Percentiles rank a stretch among this genome's conserved stretches.
phyloP scores from a whole-genome alignment of 2,888 invertebrate genomes.

The Tetranychus piercei region DNA sequence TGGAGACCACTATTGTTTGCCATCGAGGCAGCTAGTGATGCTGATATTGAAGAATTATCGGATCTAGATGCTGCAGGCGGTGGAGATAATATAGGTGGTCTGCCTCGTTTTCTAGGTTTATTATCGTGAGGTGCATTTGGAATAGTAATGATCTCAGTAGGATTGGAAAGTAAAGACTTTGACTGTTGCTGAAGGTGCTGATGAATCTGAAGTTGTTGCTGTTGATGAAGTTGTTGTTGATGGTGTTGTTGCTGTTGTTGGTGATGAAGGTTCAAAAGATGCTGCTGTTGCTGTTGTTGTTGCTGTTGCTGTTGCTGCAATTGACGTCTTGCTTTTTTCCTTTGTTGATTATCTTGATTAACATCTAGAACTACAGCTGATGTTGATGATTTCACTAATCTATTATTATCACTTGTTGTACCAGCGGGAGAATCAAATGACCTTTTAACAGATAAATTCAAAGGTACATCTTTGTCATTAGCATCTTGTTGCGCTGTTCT shows the following conservation, averaged over 20 bases:
- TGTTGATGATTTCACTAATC: neutral
- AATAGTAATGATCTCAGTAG: neutral
- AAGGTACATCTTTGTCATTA: neutral
- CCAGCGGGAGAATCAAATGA: slow-evolving; percentile 1
- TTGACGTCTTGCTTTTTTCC: neutral
- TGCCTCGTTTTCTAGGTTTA: slow-evolving; percentile 21
- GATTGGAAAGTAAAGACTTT: slow-evolving; percentile 17
- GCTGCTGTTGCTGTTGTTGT: neutral
- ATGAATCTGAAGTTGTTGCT: slow-evolving; percentile 7
- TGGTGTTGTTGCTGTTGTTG: slow-evolving; percentile 10
- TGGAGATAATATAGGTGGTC: slow-evolving; percentile 21
- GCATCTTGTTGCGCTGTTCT: neutral
- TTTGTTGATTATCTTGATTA: neutral
- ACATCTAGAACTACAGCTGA: neutral
- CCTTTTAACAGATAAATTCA: slow-evolving; percentile 4
- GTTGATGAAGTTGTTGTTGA: slow-evolving; percentile 13
- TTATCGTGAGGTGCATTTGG: slow-evolving; percentile 4
- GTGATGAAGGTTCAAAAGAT: too few relatives aligned
- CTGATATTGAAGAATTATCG: neutral
- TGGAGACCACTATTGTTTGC: neutral
- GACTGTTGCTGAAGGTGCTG: slow-evolving; percentile 11
- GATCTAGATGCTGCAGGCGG: slow-evolving; percentile 10
- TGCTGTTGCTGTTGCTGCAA: neutral
- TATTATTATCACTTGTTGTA: neutral
- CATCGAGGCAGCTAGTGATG: neutral